These are phyloP conservation scores for Sarcophaga variegata DNA, from an alignment of 2,888 invertebrate species.

Conservation along the genomic window DNA sequence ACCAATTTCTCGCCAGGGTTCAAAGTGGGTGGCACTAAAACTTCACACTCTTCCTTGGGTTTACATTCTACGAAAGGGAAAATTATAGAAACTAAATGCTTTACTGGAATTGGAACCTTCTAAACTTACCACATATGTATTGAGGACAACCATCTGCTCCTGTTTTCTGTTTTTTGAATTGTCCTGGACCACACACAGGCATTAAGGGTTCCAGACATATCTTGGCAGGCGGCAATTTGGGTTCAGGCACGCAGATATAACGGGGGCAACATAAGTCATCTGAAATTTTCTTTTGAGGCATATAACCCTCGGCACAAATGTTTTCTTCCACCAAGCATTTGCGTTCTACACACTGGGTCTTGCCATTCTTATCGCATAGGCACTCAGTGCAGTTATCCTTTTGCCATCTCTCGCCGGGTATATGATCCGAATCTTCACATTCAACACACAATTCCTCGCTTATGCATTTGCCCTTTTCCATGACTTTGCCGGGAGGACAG, in stretches of 20 bases:
- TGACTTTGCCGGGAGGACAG: conserved; percentile 89
- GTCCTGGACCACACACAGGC: conserved; percentile 87
- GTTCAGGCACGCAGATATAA: conserved; percentile 86
- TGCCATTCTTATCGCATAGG: conserved; percentile 84
- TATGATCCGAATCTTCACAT: conserved; percentile 88
- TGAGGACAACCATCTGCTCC: conserved; percentile 87
- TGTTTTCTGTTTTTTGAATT: conserved; percentile 86
- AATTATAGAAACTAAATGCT: background rate
- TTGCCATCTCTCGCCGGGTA: conserved; percentile 86
- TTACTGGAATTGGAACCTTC: background rate
- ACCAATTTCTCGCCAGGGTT: conserved; percentile 85
- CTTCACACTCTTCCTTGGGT: conserved; percentile 87
- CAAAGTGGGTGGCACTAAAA: conserved; percentile 81
- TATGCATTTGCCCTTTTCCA: conserved; percentile 89
- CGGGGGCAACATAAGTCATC: conserved; percentile 87
- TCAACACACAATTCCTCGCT: conserved; percentile 86
- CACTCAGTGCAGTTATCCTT: conserved; percentile 89
- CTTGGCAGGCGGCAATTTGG: conserved; percentile 81
- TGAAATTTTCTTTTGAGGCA: conserved; percentile 83
- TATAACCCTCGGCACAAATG: conserved; percentile 85
- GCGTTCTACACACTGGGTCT: conserved; percentile 85
- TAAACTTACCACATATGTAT: conserved; percentile 86
- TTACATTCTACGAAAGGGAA: conserved; percentile 85
- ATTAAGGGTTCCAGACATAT: conserved; percentile 86
- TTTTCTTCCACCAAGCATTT: conserved; percentile 84